These are phyloP conservation scores for Apotomis capreana DNA, from an alignment of 2,888 invertebrate species.

Conservation along the genomic window DNA sequence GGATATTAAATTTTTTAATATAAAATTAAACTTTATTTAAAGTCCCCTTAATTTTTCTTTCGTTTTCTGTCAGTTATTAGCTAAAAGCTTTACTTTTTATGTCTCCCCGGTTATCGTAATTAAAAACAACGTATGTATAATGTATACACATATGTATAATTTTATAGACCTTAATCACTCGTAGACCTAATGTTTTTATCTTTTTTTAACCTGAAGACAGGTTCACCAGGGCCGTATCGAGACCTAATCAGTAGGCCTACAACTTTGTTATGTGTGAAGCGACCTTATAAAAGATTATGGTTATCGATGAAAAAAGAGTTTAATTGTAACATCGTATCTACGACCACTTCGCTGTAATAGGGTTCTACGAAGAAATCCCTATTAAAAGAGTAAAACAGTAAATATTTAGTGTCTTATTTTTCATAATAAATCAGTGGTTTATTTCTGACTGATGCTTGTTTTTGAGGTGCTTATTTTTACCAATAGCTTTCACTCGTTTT, in stretches of 20 bases:
- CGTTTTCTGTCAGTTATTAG: too few species aligned
- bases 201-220: slow-evolving; percentile 16
- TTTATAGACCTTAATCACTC: slow-evolving; percentile 31
- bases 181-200: slow-evolving; percentile 1
- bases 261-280: slow-evolving; percentile 35
- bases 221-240: slow-evolving; percentile 15
- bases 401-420: too few species aligned
- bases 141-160: slow-evolving; percentile 13
- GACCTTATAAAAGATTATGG: slow-evolving; percentile 39
- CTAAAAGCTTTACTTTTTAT: too few species aligned
- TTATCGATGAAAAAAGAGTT: slow-evolving; percentile 29
- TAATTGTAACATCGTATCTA: slow-evolving; percentile 22
- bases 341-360: slow-evolving; percentile 22
- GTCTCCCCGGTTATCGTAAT: neutral
- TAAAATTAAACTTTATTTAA: too few species aligned
- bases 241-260: slow-evolving; percentile 18
- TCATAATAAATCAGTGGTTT: too few species aligned
- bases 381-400: neutral
- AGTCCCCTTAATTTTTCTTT: too few species aligned
- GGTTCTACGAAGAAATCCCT: neutral
- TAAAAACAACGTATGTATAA: slow-evolving; percentile 10
- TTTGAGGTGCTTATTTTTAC: too few species aligned
- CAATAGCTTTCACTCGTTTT: too few species aligned
- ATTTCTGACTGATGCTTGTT: too few species aligned
- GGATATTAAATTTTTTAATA: too few species aligned